Base-by-base conservation (phyloP, 1,140 invertebrate species). In the Drosophila seguyi region DNA sequence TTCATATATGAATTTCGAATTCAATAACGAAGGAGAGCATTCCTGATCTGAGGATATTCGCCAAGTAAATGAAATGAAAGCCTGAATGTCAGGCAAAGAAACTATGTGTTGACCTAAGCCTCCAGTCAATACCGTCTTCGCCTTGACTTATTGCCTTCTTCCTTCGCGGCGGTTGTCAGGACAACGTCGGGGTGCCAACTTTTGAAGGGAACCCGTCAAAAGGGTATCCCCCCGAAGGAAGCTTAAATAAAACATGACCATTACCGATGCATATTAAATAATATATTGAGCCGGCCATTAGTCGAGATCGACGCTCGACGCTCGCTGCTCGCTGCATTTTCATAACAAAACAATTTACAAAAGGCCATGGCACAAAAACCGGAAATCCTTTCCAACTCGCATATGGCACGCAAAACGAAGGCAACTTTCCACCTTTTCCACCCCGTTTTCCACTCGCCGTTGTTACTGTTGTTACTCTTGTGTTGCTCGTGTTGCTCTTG, bases 371-470 rank as follows among this genome's bases (percentile, higher is more conserved):
- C 58, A 38, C 81, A 90, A 72, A 53, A 85, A 85, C 86, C 85
- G 85, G 85, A 90, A 90, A 90, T 90, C 85, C 85, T 90, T 90
- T 90, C 75, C 66, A 90, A 79, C 85, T 84, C 85, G 85, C 85
- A 90, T 88, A 88, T 90, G 86, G 85, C 85, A 90, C 85, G 85
- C 85, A 90, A 90, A 90, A 84, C 77, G 69, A 75, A 90, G 73
- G 73, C 68, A 63, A 29, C 53, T 55, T 72, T 73, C 62, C 72
- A 63, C 45, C 44, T 47, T 47, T 47, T 20, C 44, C 16, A n/a
- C n/a, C 44, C 8, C 14, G 13, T 16, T 47, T 47, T 47, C 22
- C 47, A 50, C 27, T 57, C 29, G 22, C 34, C 31, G 25, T 5
- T 42, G 52, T 66, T 41, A 45, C 27, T 36, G 44, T 42, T 61